phyloP scores from a whole-genome alignment of 2,888 invertebrate genomes.

The Campoplex capitator region DNA sequence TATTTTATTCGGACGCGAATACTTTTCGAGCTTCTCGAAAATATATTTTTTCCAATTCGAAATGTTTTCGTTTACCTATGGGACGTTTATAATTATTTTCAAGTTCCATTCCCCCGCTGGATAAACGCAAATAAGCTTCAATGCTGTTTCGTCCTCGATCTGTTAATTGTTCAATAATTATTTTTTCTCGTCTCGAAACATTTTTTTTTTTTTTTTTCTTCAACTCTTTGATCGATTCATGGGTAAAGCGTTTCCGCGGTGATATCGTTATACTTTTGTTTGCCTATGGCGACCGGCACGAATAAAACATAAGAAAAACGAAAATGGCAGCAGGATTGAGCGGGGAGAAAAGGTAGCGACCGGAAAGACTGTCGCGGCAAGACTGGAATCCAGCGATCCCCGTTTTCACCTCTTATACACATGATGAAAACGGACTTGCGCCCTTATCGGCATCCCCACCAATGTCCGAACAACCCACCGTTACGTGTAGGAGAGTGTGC shows the following conservation, averaged over 20 bases:
- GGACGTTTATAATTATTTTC: background rate
- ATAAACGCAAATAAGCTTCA: background rate
- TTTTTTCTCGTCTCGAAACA: background rate
- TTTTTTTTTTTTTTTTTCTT: background rate
- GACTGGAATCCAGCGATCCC: slow-evolving; percentile 76
- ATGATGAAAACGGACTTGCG: slow-evolving; percentile 65
- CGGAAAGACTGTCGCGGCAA: slow-evolving; percentile 76
- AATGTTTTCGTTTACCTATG: background rate
- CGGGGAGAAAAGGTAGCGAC: slow-evolving; percentile 54
- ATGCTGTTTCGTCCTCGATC: background rate
- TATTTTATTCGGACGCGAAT: background rate
- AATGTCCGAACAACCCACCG: slow-evolving; percentile 15
- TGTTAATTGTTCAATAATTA: background rate
- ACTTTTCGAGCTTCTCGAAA: background rate
- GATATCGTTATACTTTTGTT: slow-evolving; percentile 4
- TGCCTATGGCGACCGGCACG: slow-evolving; percentile 11
- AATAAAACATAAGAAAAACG: slow-evolving; percentile 27
- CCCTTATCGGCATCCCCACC: slow-evolving; percentile 65
- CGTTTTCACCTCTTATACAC: slow-evolving; percentile 66
- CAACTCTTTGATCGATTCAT: background rate
- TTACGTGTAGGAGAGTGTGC: background rate
- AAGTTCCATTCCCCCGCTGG: background rate
- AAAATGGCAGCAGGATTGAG: slow-evolving; percentile 4
- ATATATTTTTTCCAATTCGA: background rate
- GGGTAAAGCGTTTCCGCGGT: background rate